Evolutionary conservation across 2,797 vertebrate species (phyloP), one percentile per base, ranked within the genome.

Genomic region (Molossus molossus): DNA sequence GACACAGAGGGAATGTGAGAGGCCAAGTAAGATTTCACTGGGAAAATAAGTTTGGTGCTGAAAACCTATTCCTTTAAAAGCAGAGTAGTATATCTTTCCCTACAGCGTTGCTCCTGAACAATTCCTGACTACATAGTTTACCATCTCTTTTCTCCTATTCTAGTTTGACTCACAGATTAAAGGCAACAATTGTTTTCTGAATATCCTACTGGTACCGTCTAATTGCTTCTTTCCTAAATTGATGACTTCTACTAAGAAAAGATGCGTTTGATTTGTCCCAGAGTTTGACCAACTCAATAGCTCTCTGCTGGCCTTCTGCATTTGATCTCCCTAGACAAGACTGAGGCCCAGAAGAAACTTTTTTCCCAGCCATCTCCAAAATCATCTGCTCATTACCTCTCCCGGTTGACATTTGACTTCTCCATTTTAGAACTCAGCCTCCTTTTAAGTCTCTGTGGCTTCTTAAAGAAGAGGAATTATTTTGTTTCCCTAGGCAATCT

Each of bases 31-130:
- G 29, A 62, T 12, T 93, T 29, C 14, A 33, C 5, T 69, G n/a
- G 45, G 17, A 67, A 73, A 88, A 79, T 9, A 5, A 57, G 23
- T n/a, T 55, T 73, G n/a, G 7, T 72, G 6, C n/a, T 81, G 2
- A 91, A 69, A 93, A 57, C 62, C 21, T 79, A 15, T 84, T 23
- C 53, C 53, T 40, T 82, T 93, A 79, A 85, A 94, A 90, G 9
- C 11, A 73, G 1, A 57, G 33, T 8, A 48, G 20, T 73, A 14
- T 18, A 12, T 89, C 20, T 69, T 29, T 37, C 25, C 82, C 50
- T 14, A 7, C 0, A 53, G 33, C 72, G 5, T 76, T 85, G 7
- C 64, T 57, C 64, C 69, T 83, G 45, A 92, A 58, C 58, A 91
- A 57, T 45, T 92, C 40, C 81, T 81, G n/a, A n/a, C 12, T 82